Base-by-base conservation (phyloP, 2,797 vertebrate species). In the Labeo calbasu region DNA sequence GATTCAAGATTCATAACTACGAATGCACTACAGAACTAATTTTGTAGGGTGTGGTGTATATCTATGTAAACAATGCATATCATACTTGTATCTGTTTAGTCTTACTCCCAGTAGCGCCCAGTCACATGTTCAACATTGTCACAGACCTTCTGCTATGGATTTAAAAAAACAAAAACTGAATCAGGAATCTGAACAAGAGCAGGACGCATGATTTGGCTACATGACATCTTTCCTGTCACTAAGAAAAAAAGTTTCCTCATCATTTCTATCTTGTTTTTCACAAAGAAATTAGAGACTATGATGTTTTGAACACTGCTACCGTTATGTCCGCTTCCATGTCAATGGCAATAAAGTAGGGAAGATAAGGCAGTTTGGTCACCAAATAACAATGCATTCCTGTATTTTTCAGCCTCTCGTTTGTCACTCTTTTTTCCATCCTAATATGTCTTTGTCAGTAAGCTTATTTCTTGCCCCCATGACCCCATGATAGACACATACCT, bases 201-300 rank as follows among this genome's bases (percentile, higher is more conserved):
- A 59, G 71, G 71, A 77, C 55, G 85, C 28, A 61, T 65, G 71
- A 85, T 77, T 83, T 83, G 73, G 76, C 76, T 25, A 43, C 21
- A 78, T 32, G 12, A 46, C 48, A 70, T 63, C 77, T 83, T 70
- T 87, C 77, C 75, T 77, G 76, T 85, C 84, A 87, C 77, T 13
- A 72, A 85, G 84, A 25, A 82, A 83, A 36, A 79, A 83, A 8
- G 32, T 71, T 87, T 66, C 69, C 69, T 82, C 69, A 65, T 87
- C 32, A 79, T 85, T 87, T 82, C 53, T 55, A 85, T 79, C n/a
- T 46, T 79, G 59, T 82, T 87, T 85, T 82, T 85, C 83, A 79
- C 79, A 79, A 77, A 85, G 69, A 76, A 65, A 57, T 59, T 86
- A 65, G 28, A 65, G 78, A 81, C 73, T 82, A 59, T 81, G 48